These are phyloP conservation scores for Ellobius talpinus DNA, from an alignment of 2,113 vertebrate genomes.

Conservation along the genomic window DNA sequence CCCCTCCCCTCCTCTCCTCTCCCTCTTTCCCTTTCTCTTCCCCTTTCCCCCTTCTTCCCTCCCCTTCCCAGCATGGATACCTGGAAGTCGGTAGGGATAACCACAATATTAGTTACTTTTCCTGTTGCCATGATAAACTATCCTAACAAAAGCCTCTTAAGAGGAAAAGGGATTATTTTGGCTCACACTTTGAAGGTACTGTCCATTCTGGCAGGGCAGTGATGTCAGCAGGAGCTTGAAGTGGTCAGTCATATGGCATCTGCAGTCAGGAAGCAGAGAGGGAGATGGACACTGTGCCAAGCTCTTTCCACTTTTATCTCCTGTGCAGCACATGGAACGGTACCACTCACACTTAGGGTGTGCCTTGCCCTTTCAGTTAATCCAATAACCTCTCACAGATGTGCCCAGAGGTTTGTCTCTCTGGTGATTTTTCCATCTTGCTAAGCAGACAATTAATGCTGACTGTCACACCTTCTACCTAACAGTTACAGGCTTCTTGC, in stretches of 20 bases:
- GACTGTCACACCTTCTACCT: neutral
- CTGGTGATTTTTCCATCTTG: neutral
- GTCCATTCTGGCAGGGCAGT: neutral
- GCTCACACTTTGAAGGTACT: no score
- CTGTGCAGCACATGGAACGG: neutral
- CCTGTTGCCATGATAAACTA: neutral
- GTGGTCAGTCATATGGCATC: neutral
- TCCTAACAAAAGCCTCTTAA: neutral
- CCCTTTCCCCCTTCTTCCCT: neutral
- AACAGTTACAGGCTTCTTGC: conserved; percentile 24
- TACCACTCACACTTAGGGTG: neutral
- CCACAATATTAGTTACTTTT: neutral
- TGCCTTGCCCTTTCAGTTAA: neutral
- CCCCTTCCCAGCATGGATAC: neutral
- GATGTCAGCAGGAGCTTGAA: neutral
- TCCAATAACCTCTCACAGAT: neutral
- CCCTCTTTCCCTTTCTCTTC: neutral
- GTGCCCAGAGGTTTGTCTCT: neutral
- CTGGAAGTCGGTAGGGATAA: neutral
- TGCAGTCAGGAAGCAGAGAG: neutral
- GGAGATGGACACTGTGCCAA: no score
- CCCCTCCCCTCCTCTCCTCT: no score
- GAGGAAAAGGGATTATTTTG: neutral
- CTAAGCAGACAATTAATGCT: neutral
- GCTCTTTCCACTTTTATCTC: neutral